phyloP scores from a whole-genome alignment of 2,113 vertebrate genomes.

The Etheostoma spectabile region DNA sequence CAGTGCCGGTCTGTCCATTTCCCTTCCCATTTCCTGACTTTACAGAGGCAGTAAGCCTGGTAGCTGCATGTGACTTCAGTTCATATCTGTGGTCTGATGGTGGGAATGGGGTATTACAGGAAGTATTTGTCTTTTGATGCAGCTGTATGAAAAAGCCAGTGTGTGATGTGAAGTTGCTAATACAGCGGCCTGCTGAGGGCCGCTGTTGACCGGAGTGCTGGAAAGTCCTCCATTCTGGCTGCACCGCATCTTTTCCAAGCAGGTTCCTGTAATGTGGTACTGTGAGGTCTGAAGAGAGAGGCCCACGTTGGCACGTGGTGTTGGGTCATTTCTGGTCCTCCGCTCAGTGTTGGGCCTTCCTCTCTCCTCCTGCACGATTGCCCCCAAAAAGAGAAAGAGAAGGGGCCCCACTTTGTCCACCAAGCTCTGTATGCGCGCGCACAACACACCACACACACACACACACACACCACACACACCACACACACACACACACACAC shows the following conservation, averaged over 20 bases:
- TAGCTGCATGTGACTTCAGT: slow-evolving; percentile 41
- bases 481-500: too few species aligned
- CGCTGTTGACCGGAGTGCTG: background rate
- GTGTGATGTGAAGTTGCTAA: slow-evolving; percentile 37
- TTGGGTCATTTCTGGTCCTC: slow-evolving; percentile 58
- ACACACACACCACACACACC: too few species aligned
- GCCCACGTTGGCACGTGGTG: slow-evolving; percentile 52
- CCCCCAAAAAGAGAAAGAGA: slow-evolving; percentile 22
- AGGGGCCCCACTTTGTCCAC: slow-evolving; percentile 26
- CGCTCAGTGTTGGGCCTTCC: slow-evolving; percentile 18
- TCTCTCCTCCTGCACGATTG: slow-evolving; percentile 42
- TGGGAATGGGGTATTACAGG: background rate
- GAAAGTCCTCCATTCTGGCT: slow-evolving; percentile 4
- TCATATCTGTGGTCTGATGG: slow-evolving; percentile 18
- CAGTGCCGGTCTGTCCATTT: too few species aligned
- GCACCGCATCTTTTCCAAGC: background rate
- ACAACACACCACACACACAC: too few species aligned
- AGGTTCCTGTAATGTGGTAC: slow-evolving; percentile 15
- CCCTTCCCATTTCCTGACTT: background rate
- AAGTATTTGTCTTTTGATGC: slow-evolving; percentile 16
- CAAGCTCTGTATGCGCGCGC: too few species aligned
- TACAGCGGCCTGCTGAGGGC: slow-evolving; percentile 15
- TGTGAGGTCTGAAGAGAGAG: slow-evolving; percentile 51
- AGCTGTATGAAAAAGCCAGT: slow-evolving; percentile 19
- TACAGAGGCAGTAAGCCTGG: background rate